Base-by-base conservation (phyloP, 2,888 invertebrate species). In the Orthosia gothica region DNA sequence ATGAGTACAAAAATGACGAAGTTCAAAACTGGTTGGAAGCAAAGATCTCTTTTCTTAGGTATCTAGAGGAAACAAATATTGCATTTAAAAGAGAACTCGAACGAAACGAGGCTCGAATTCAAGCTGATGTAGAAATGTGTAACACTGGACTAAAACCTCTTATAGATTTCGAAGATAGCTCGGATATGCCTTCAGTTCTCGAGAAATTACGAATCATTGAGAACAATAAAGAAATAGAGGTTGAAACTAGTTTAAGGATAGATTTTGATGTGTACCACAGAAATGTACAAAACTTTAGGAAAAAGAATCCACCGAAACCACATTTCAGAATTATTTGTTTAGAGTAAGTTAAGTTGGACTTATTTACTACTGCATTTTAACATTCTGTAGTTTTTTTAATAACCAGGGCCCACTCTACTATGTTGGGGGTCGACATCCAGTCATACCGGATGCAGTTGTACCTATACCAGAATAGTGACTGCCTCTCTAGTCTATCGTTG, bases 231-330 rank as follows among this genome's bases (percentile, higher is more conserved):
- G 86, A 82, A 16, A 58, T 87, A 11, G 68, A 76, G 5, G 71
- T 79, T 18, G 89, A 91, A 72, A 87, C 89, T 65, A 87, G 76
- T 73, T 84, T 96, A 0, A 84, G 64, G 18, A 85, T 96, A 57
- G 89, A 94, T 87, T 97, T 94, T 76, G 96, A 97, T 88, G 95
- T 96, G 13, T 97, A 95, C 76, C 93, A 94, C 67, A 94, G 94
- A 79, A 92, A 96, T 88, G 92, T 95, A 32, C 93, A 93, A 73
- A 93, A 94, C 83, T 95, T 95, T 75, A 94, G 88, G 72, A 97
- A 97, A 84, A 90, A 91, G 0, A 89, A 92, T 74, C 92, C 90
- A 55, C 95, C 96, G 0, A 91, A 87, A 69, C 96, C 97, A 11
- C 94, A 96, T 83, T 97, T 96, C 70, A 92, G 96, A 79, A 84